Evolutionary conservation across 2,888 invertebrate genomes (phyloP).

Genomic region (Chesias legatella): DNA sequence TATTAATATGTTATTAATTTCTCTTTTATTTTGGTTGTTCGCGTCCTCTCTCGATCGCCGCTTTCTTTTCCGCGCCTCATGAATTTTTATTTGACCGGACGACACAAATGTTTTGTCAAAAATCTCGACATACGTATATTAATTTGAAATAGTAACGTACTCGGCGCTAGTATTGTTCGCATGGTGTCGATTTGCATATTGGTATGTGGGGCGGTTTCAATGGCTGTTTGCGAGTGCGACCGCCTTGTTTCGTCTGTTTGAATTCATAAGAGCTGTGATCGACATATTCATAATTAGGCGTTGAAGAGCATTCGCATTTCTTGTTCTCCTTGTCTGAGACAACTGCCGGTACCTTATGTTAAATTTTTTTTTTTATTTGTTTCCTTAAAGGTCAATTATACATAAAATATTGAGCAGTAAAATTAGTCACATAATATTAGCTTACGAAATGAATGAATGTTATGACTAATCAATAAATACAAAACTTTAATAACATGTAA

Average conservation of each 20-base stretch:
- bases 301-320: too few relatives aligned
- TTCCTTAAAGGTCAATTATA: too few relatives aligned
- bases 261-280: too few relatives aligned
- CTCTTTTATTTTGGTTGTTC: slow-evolving; percentile 12
- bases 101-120: slow-evolving; percentile 43
- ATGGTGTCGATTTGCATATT: slow-evolving; percentile 69
- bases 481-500: too few relatives aligned
- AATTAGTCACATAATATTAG: too few relatives aligned
- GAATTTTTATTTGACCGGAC: slow-evolving; percentile 37
- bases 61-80: slow-evolving; percentile 40
- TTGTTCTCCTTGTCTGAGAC: too few relatives aligned
- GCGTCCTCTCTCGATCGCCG: slow-evolving; percentile 24
- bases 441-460: too few relatives aligned
- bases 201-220: slow-evolving; percentile 69
- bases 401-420: too few relatives aligned
- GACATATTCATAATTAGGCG: too few relatives aligned
- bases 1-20: slow-evolving; percentile 19
- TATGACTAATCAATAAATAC: too few relatives aligned
- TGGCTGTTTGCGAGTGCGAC: slow-evolving; percentile 27
- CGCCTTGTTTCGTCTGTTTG: not conserved
- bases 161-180: slow-evolving; percentile 62
- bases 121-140: slow-evolving; percentile 49
- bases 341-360: too few relatives aligned
- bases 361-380: too few relatives aligned
- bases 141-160: slow-evolving; percentile 55